Evolutionary conservation across 2,888 invertebrate species (phyloP).

Genomic region (Escarpia spicata): DNA sequence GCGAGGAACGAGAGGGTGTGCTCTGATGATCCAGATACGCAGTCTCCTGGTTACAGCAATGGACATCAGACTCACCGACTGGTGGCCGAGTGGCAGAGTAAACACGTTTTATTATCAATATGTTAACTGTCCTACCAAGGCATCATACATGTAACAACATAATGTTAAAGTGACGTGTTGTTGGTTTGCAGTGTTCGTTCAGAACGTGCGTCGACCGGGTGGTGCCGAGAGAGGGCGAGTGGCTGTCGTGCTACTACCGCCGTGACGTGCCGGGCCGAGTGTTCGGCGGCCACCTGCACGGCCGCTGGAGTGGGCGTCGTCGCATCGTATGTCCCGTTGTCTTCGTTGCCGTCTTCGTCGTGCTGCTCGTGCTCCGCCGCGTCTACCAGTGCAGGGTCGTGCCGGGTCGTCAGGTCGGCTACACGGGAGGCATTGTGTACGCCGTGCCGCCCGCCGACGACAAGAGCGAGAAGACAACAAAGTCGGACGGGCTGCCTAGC

Average conservation of each 20-base stretch:
- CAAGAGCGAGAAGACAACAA: background rate
- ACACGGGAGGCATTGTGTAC: background rate
- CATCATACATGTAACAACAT: background rate
- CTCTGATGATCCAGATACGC: too few species aligned
- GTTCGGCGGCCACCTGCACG: background rate
- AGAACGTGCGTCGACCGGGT: background rate
- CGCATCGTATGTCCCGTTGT: background rate
- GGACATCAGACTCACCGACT: too few species aligned
- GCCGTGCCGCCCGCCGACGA: background rate
- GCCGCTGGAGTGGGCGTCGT: background rate
- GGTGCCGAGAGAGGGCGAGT: background rate
- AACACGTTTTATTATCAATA: too few species aligned
- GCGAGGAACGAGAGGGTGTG: too few species aligned
- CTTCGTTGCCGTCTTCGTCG: background rate
- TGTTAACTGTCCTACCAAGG: too few species aligned
- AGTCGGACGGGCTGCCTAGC: background rate
- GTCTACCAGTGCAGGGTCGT: background rate
- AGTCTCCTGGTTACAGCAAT: too few species aligned
- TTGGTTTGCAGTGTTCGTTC: background rate
- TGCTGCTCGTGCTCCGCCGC: background rate
- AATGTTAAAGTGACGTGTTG: background rate
- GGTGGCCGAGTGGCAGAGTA: too few species aligned
- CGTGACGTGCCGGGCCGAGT: background rate
- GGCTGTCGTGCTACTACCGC: background rate
- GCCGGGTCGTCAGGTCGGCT: background rate